Evolutionary conservation across 2,113 vertebrate genomes (phyloP), one percentile per base, ranked within the genome.

Genomic region (Phoxinus phoxinus): DNA sequence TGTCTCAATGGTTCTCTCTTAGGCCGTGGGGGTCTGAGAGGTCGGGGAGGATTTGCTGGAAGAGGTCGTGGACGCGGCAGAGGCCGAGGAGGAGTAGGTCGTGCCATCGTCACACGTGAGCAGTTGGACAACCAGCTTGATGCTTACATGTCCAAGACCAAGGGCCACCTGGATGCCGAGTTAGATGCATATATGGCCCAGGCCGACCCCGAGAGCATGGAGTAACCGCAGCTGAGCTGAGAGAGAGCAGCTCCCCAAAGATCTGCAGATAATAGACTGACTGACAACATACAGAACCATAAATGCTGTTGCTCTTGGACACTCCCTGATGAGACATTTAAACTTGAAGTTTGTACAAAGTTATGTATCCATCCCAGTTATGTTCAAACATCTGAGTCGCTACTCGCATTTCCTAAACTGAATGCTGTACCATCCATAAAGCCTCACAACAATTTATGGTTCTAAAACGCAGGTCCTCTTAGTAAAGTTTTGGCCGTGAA

Each of bases 121-220:
- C 98, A 99, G 91, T 94, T 99, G 87, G 98, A 99, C 93, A 99
- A 98, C 95, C 98, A 99, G 73, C 90, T 99, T 72, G 98, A 99
- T 1, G 97, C 97, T 0, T 99, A 99, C 93, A 99, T 99, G 98
- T 99, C 97, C 1, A 99, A 99, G 90, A 99, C 97, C 2, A 99
- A 99, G 91, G 98, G 98, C 81, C 97, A 99, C 90, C 93, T 99
- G 86, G 98, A 99, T 0, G 98, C 98, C 0, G 97, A 99, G 92
- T 94, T 99, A 90, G 98, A 99, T 15, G 98, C 98, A 0, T 99
- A 99, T 94, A 99, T 99, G 98, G 97, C 98, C 8, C 98, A 99
- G 89, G 97, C 98, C 4, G 97, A 99, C 86, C 96, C 97, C 0
- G 97, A 99, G 75, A 92, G 95, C 1, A 94, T 97, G 88, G 97